Percentiles rank a stretch among this genome's conserved stretches.
These are phyloP conservation scores for Lasioglossum leucozonium DNA, from an alignment of 2,888 invertebrate species.

Conservation along the genomic window DNA sequence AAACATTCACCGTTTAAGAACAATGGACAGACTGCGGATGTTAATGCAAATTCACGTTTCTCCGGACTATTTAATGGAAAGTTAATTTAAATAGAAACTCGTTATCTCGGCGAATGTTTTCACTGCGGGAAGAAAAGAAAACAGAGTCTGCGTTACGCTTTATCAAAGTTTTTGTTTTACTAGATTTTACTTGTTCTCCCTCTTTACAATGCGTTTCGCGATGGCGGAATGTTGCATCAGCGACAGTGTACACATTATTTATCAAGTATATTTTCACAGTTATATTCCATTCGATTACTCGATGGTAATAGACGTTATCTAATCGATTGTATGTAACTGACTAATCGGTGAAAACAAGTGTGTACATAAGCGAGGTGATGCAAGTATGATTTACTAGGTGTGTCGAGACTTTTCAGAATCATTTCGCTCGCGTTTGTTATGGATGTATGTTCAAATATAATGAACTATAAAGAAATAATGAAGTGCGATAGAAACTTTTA, in stretches of 20 bases:
- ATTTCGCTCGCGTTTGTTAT: background rate
- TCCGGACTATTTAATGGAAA: constrained; percentile 1
- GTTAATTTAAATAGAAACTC: constrained; percentile 9
- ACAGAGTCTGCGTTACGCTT: background rate
- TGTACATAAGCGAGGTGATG: background rate
- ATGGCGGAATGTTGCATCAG: background rate
- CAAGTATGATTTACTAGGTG: background rate
- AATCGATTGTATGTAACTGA: background rate
- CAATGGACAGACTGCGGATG: background rate
- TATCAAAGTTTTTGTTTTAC: background rate
- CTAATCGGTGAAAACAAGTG: background rate
- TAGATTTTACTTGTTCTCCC: background rate
- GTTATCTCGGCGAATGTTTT: background rate
- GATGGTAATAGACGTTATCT: background rate
- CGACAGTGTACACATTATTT: background rate
- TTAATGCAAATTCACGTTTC: constrained; percentile 7
- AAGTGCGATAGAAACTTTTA: background rate
- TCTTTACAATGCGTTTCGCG: background rate
- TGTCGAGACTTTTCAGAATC: background rate
- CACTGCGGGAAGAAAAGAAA: background rate
- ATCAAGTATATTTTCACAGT: background rate
- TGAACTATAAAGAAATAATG: background rate
- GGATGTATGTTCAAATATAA: background rate
- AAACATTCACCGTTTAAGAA: background rate
- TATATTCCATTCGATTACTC: background rate